Base-by-base conservation (phyloP, 2,888 invertebrate genomes). In the Hololepta plana region DNA sequence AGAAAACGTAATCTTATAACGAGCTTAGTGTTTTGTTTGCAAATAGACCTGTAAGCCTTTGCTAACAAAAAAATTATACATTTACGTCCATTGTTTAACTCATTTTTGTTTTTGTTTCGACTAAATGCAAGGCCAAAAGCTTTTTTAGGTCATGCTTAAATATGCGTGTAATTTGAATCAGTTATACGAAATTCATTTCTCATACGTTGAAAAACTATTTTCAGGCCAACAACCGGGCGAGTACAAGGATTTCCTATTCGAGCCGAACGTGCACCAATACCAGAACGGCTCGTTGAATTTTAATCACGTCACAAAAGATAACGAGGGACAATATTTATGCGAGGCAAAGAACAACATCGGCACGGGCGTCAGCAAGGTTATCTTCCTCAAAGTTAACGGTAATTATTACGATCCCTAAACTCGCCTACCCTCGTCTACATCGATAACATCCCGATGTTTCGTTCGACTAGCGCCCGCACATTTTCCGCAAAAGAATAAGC, bases 321-420 rank as follows among this genome's bases (percentile, higher is more conserved):
- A 79, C 48, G 85, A 85, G 55, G 87, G 88, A 1, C 80, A 82
- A 52, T 90, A 87, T 52, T 63, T 90, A 27, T 91, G 91, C 54
- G 87, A 88, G 47, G 85, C 87, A n/a, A 74, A 81, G 43, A 91
- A 91, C 49, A 81, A 77, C 38, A 84, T 91, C 35, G 88, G 87
- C 2, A 74, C 81, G 9, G 88, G 85, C 7, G 72, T 90, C 31
- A 88, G 88, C 62, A 90, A 90, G 59, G 80, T 90, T 28, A 77
- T 90, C 40, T 80, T 77, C 50, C 59, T 87, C 29, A 84, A 82
- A 62, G 84, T 87, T 27, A 85, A 87, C 51, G 84, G 85, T 85
- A 59, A 62, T 27, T 15, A 23, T 15, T 26, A 19, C 16, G 23
- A 12, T 14, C n/a, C n/a, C n/a, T n/a, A n/a, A n/a, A n/a, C n/a